Conservation (phyloP, 53 echinoderm and acorn worm genomes). For the Paelopatides confundens region DNA sequence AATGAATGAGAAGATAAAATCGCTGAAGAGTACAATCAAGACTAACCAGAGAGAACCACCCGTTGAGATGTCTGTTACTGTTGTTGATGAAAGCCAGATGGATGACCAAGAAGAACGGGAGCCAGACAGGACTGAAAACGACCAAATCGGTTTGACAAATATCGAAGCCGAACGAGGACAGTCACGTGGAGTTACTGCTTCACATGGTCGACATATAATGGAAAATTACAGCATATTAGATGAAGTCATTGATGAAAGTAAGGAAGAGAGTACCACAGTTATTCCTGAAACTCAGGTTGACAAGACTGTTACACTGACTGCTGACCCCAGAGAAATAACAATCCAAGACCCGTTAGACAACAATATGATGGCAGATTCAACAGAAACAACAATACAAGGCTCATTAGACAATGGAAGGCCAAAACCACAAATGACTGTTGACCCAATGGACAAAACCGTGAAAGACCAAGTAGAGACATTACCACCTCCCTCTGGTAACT, state of each 20-base stretch:
- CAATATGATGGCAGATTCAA: too few relatives aligned
- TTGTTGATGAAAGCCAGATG: neutral
- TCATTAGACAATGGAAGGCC: too few relatives aligned
- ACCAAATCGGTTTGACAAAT: neutral
- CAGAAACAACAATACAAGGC: too few relatives aligned
- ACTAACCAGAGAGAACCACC: neutral
- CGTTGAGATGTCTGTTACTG: neutral
- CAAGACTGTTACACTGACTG: neutral
- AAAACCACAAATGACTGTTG: too few relatives aligned
- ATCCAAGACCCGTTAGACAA: neutral
- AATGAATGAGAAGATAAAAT: slow-evolving; percentile 29
- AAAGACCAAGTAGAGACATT: slow-evolving; percentile 17
- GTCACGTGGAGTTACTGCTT: neutral
- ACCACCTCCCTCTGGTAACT: neutral
- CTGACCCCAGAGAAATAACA: neutral
- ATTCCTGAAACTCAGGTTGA: slow-evolving; percentile 24
- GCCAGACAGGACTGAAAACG: neutral
- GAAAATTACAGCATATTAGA: too few relatives aligned
- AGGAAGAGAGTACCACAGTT: neutral
- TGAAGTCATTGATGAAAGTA: neutral
- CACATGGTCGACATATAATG: neutral
- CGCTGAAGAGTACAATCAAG: slow-evolving; percentile 5
- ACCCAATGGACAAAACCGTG: neutral
- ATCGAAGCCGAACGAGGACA: neutral
- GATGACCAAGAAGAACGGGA: neutral